These are phyloP conservation scores for Megalops cyprinoides DNA, from an alignment of 2,797 vertebrate species.

Conservation along the genomic window DNA sequence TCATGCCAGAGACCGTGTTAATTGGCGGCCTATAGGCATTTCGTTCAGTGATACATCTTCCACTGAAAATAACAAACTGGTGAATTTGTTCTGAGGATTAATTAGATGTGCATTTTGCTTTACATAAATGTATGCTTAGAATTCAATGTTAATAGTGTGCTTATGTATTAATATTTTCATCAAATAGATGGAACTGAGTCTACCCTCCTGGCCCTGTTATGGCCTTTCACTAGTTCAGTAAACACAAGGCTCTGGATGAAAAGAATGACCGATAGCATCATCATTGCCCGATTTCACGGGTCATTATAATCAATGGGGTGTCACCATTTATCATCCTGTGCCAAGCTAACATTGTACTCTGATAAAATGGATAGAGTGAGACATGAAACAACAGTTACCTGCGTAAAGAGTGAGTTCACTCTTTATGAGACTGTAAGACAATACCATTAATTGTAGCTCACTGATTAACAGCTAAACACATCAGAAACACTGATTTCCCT, in stretches of 20 bases:
- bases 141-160: no score
- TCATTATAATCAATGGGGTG: constrained; percentile 8
- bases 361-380: neutral
- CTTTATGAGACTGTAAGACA: neutral
- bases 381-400: neutral
- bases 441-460: no score
- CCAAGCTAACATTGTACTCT: constrained; percentile 1
- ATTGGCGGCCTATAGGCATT: neutral
- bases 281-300: neutral
- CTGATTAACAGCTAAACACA: no score
- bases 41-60: neutral
- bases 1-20: neutral
- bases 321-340: neutral
- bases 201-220: neutral
- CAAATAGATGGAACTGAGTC: neutral
- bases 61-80: neutral
- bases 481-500: neutral
- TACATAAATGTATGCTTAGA: no score
- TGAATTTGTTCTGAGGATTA: no score
- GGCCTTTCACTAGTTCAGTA: no score
- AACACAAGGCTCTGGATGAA: neutral
- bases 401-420: neutral
- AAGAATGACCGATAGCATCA: neutral
- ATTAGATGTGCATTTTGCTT: no score
- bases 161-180: neutral